Evolutionary conservation across 2,888 invertebrate species (phyloP), one percentile per base, ranked within the genome.

Genomic region (Polymixis flavicincta): DNA sequence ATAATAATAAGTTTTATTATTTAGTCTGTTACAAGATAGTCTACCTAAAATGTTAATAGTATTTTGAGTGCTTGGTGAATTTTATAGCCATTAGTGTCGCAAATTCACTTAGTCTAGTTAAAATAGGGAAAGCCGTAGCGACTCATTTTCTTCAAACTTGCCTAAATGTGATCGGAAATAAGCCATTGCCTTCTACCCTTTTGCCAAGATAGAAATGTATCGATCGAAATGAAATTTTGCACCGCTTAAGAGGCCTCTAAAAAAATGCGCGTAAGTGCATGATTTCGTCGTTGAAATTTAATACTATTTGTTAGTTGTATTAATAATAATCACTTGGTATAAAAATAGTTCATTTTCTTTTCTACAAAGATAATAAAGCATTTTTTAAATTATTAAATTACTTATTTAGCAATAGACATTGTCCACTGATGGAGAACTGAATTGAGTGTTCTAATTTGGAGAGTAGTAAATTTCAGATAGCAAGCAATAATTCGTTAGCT

Each of bases 31-130:
- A 54, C 25, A 66, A 71, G 11, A 50, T 25, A 19, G 0, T 17
- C 28, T 32, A 6, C 11, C 37, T 63, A 67, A 67, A 74, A 52
- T 72, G 19, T 75, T 50, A 61, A 55, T 42, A 60, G 25, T 42
- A 25, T 55, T 61, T 52, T 71, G 14, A 63, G 25, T 59, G 54
- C 37, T 0, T n/a, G 57, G 45, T 48, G n/a, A 73, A 65, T 59
- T 68, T 73, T 68, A 25, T 37, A 60, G 60, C 63, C 59, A 82
- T 78, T 82, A 84, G 45, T 60, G 65, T 71, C 37, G 59, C 50
- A 68, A 78, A 84, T 61, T 84, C 61, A 82, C 64, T 78, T 82
- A 76, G 54, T 42, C 45, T 71, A 78, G 73, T 64, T 71, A 52
- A 57, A 80, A 55, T 71, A 63, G 37, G 28, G 25, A 57, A 70